Evolutionary conservation across 2,797 vertebrate species (phyloP).

Genomic region (Lycodopsis pacificus): DNA sequence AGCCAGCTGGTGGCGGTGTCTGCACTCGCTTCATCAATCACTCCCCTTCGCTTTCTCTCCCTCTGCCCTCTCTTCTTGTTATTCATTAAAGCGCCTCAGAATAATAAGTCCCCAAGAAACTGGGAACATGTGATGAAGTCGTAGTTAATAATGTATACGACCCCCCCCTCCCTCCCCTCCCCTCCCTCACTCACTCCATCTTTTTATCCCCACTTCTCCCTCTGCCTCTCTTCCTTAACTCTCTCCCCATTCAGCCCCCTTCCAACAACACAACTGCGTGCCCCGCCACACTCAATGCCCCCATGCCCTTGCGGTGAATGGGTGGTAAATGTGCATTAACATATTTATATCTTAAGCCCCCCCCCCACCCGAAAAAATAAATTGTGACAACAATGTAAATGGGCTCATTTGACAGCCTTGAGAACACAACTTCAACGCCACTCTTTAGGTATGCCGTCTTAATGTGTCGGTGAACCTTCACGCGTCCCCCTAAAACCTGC

Average conservation of each 20-base stretch:
- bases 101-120: slow-evolving; percentile 91
- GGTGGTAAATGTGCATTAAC: slow-evolving; percentile 84
- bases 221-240: slow-evolving; percentile 67
- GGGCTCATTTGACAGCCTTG: slow-evolving; percentile 69
- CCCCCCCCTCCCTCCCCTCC: slow-evolving; percentile 24
- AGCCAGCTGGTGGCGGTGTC: slow-evolving; percentile 86
- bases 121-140: slow-evolving; percentile 87
- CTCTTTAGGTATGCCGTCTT: slow-evolving; percentile 72
- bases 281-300: slow-evolving; percentile 58
- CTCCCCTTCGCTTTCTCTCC: slow-evolving; percentile 66
- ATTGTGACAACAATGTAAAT: slow-evolving; percentile 71
- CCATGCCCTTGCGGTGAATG: slow-evolving; percentile 74
- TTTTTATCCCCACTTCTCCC: slow-evolving; percentile 54
- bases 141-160: slow-evolving; percentile 89
- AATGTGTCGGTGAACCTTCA: slow-evolving; percentile 56
- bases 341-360: slow-evolving; percentile 78
- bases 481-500: slow-evolving; percentile 1
- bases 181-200: slow-evolving; percentile 41
- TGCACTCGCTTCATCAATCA: slow-evolving; percentile 86
- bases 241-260: slow-evolving; percentile 53
- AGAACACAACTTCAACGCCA: slow-evolving; percentile 68
- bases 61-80: slow-evolving; percentile 83
- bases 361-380: slow-evolving; percentile 20
- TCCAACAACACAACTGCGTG: slow-evolving; percentile 50
- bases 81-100: slow-evolving; percentile 88